These are phyloP conservation scores for Probosciger aterrimus DNA, from an alignment of 2,113 vertebrate species.

Conservation along the genomic window DNA sequence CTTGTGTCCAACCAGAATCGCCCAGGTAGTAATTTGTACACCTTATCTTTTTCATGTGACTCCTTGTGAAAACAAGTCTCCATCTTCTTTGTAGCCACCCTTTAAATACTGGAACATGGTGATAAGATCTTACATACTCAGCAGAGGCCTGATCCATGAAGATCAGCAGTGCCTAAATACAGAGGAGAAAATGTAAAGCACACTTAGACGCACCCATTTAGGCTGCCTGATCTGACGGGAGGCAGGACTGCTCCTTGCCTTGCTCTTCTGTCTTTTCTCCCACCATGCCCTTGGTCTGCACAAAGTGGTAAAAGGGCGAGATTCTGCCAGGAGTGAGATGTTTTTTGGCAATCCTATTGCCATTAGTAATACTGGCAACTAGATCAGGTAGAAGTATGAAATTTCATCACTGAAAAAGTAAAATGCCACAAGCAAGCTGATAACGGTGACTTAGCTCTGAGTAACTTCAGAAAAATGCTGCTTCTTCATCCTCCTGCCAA, in stretches of 20 bases:
- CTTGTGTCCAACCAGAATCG: background rate
- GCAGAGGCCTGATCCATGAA: background rate
- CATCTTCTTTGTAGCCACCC: background rate
- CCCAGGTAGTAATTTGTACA: background rate
- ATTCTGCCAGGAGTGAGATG: background rate
- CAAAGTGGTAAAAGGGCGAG: background rate
- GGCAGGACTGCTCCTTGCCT: background rate
- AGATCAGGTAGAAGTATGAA: background rate
- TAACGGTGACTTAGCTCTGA: background rate
- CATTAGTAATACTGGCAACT: background rate
- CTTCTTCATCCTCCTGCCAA: background rate
- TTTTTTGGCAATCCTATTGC: background rate
- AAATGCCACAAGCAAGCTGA: background rate
- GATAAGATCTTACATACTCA: background rate
- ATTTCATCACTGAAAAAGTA: background rate
- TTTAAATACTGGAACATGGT: background rate
- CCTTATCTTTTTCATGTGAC: background rate
- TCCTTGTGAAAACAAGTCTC: background rate
- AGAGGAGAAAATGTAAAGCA: background rate
- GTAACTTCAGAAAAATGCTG: background rate
- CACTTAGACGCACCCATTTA: accelerated
- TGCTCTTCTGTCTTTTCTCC: too few species aligned
- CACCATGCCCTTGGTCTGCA: background rate
- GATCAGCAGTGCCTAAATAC: background rate
- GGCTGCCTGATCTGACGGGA: background rate